phyloP scores from a whole-genome alignment of 2,888 invertebrate species.

The Drosophila kanekoi region DNA sequence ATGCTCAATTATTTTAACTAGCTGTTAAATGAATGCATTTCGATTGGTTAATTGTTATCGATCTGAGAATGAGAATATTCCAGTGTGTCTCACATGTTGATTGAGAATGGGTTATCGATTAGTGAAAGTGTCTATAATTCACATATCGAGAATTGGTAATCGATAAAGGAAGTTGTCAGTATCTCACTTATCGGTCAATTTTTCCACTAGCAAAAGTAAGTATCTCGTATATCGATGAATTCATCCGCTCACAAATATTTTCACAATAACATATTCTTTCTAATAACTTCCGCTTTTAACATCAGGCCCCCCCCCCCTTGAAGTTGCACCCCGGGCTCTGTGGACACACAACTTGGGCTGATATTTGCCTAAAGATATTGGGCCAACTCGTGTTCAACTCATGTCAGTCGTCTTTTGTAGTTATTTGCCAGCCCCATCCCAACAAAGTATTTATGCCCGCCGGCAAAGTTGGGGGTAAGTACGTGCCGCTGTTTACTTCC shows the following conservation, averaged over 20 bases:
- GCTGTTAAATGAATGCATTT: too few relatives aligned
- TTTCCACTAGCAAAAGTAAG: not conserved
- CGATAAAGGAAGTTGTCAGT: not conserved
- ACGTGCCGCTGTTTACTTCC: conserved; percentile 60
- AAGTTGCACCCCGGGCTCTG: conserved; percentile 22
- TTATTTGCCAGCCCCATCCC: conserved; percentile 41
- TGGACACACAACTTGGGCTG: conserved; percentile 53
- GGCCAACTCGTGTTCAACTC: conserved; percentile 58
- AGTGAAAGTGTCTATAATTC: not conserved
- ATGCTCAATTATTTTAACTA: not conserved
- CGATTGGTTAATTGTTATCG: too few relatives aligned
- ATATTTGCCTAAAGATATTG: conserved; percentile 75
- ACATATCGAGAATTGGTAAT: not conserved
- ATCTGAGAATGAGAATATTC: too few relatives aligned
- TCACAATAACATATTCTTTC: conserved; percentile 15
- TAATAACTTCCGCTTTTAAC: conserved; percentile 26
- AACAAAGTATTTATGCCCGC: conserved; percentile 13
- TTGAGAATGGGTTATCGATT: not conserved
- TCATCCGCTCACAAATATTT: not conserved
- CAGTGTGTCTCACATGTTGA: not conserved
- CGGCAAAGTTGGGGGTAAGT: conserved; percentile 27
- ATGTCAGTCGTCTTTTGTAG: conserved; percentile 43
- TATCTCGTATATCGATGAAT: too few relatives aligned
- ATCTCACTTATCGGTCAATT: not conserved
- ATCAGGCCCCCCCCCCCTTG: conserved; percentile 21